Base-by-base conservation (phyloP, 2,797 vertebrate genomes). In the Hippocampus kuda region DNA sequence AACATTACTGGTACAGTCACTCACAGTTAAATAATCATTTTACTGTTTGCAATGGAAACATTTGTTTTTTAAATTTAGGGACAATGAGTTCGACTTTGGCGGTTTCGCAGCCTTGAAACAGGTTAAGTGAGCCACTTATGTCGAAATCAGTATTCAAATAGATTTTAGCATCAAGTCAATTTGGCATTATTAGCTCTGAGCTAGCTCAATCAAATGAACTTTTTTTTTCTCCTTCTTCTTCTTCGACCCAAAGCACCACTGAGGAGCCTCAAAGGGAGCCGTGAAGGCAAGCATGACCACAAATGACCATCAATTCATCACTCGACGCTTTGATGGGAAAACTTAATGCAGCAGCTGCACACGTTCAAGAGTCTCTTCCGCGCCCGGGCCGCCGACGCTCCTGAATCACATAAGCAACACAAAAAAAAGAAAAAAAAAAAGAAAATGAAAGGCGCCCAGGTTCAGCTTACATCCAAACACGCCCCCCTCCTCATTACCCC, bases 391-490 rank as follows among this genome's bases (percentile, higher is more conserved):
- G 62, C 57, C 65, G 59, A 67, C 74, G 72, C 77, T 76, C 60
- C 63, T 65, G 68, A 76, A 72, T 73, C 76, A 67, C 79, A 75
- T 81, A 82, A 74, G 65, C 83, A 26, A 64, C 30, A 38, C 59
- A 60, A 16, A 34, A 16, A 10, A 15, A 30, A 16, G 9, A 18
- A 48, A 26, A 48, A 27, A 48, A 11, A 27, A 26, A 46, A 63
- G 18, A 41, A 64, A 64, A 42, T 24, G 42, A 84, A 79, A 81
- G 71, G 77, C 84, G 79, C 79, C 81, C 87, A 82, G 84, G 88
- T 88, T 92, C 90, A 89, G 72, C 42, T 84, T 77, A 81, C 76
- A 81, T 90, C 88, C 87, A 84, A 59, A 61, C 42, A 26, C 26
- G 24, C 56, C 12, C 82, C 70, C 87, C 83, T 74, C 75, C 80